Evolutionary conservation across 2,888 invertebrate genomes (phyloP).

Genomic region (Agapetus fuscipes): DNA sequence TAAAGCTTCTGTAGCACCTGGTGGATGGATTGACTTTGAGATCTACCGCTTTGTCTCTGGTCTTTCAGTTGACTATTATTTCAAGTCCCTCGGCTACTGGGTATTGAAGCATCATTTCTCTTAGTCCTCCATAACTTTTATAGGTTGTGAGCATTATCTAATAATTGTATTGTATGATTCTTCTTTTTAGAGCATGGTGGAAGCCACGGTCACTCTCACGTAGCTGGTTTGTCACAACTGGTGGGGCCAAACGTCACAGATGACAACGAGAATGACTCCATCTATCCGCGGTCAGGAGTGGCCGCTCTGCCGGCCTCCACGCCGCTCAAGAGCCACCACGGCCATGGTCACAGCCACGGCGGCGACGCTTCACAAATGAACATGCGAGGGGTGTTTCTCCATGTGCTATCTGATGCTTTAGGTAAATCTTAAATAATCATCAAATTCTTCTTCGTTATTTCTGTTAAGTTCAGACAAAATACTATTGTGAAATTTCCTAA

Average conservation of each 20-base stretch:
- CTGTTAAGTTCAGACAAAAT: too few relatives aligned
- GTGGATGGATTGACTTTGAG: too few relatives aligned
- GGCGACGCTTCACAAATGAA: slow-evolving; percentile 81
- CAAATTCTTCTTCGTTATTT: too few relatives aligned
- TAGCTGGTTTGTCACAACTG: slow-evolving; percentile 35
- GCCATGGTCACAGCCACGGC: slow-evolving; percentile 44
- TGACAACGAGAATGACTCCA: slow-evolving; percentile 63
- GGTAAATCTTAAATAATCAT: too few relatives aligned
- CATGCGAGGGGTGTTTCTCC: slow-evolving; percentile 99
- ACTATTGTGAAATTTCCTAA: too few relatives aligned
- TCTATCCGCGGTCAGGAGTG: slow-evolving; percentile 35
- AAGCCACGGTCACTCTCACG: slow-evolving; percentile 57
- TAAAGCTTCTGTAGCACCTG: too few relatives aligned
- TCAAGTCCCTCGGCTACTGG: too few relatives aligned
- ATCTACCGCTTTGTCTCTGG: too few relatives aligned
- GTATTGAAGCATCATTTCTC: too few relatives aligned
- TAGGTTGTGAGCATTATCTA: too few relatives aligned
- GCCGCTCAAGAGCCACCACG: slow-evolving; percentile 24
- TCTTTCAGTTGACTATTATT: too few relatives aligned
- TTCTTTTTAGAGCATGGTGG: slow-evolving; percentile 59
- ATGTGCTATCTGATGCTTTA: slow-evolving; percentile 93
- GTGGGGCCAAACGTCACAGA: slow-evolving; percentile 40
- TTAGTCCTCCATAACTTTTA: too few relatives aligned
- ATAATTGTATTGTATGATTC: not conserved
- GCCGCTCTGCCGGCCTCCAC: slow-evolving; percentile 8